Conservation (phyloP, 92 coral and sea anemone species). For the Zoanthus sansibaricus region DNA sequence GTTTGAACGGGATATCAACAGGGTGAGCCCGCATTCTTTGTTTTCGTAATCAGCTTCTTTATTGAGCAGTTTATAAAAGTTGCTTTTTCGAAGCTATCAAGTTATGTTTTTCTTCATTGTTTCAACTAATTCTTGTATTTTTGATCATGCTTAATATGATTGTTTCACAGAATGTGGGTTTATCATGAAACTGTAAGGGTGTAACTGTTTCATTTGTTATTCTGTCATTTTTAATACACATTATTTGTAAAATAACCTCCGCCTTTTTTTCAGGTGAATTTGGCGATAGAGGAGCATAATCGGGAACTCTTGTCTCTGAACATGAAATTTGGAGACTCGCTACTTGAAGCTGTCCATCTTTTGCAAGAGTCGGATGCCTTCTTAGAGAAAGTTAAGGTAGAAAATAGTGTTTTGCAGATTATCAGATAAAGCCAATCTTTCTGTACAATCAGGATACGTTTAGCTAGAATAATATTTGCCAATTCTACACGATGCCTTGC, state of each 20-base stretch:
- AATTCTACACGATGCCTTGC: too few relatives aligned
- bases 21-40: constrained; percentile 51
- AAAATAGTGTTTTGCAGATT: background rate
- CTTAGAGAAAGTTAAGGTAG: constrained; percentile 96
- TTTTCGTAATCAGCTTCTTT: too few relatives aligned
- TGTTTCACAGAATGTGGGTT: too few relatives aligned
- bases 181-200: too few relatives aligned
- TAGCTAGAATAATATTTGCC: too few relatives aligned
- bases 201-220: background rate
- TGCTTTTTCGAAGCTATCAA: background rate
- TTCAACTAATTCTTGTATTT: too few relatives aligned
- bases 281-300: constrained; percentile 88
- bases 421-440: too few relatives aligned
- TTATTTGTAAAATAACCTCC: background rate
- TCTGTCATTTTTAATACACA: background rate
- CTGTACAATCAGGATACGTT: too few relatives aligned
- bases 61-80: background rate
- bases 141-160: too few relatives aligned
- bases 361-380: constrained; percentile 93
- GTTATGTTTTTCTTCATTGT: background rate
- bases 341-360: constrained; percentile 94
- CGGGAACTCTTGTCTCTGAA: constrained; percentile 85
- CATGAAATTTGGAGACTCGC: constrained; percentile 84
- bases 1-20: constrained; percentile 92
- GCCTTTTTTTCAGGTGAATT: constrained; percentile 73